A percentile compares a stretch with the other conserved stretches of the same genome.
These are phyloP conservation scores for Danaus plexippus DNA, from an alignment of 1,140 invertebrate genomes.

Conservation along the genomic window DNA sequence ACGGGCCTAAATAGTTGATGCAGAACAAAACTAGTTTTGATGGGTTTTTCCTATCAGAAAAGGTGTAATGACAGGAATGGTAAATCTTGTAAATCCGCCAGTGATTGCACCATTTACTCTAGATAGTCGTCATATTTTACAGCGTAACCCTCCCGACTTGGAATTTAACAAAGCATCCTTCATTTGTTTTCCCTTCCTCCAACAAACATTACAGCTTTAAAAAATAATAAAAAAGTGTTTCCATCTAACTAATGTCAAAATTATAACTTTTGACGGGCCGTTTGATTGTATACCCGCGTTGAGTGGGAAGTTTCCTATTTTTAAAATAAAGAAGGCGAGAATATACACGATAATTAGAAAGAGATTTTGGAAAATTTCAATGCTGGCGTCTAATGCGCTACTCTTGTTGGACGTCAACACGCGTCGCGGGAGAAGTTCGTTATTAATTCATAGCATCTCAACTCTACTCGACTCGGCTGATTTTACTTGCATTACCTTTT, in stretches of 20 bases:
- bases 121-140: conserved; percentile 63
- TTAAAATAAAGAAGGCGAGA: conserved; percentile 30
- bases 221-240: too few species aligned
- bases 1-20: too few species aligned
- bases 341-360: conserved; percentile 49
- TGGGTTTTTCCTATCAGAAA: conserved; percentile 2
- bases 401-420: conserved; percentile 69
- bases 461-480: conserved; percentile 44
- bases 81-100: conserved; percentile 53
- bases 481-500: conserved; percentile 48
- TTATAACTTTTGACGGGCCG: too few species aligned
- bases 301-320: conserved; percentile 12
- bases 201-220: background rate
- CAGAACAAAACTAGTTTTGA: too few species aligned
- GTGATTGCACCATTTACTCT: conserved; percentile 62
- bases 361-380: conserved; percentile 50
- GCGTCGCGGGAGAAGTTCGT: conserved; percentile 65
- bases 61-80: conserved; percentile 29
- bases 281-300: too few species aligned
- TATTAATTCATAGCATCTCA: conserved; percentile 66
- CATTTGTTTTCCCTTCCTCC: conserved; percentile 36
- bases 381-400: conserved; percentile 64
- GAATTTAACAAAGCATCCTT: conserved; percentile 48
- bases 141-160: conserved; percentile 37
- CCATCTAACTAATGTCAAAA: too few species aligned